Base-by-base conservation (phyloP, 1,140 invertebrate genomes). In the Euschistus heros region DNA sequence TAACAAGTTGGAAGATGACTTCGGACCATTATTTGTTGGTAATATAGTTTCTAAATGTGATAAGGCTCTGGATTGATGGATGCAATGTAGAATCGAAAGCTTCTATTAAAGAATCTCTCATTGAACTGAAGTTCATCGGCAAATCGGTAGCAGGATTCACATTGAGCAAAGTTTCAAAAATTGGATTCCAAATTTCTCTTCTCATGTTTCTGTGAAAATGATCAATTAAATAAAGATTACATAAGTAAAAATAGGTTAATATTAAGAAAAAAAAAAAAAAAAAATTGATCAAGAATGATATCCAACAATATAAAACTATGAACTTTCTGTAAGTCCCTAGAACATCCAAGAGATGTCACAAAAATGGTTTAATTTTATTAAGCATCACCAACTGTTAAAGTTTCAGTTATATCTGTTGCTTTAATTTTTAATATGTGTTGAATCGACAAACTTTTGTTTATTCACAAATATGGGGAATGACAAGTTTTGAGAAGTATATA, bases 101-200 rank as follows among this genome's bases (percentile, higher is more conserved):
- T 57, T 57, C 54, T 17, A 57, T 22, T 17, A 57, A 24, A 1
- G 5, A 24, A 1, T 8, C 20, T 24, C 13, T 57, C 44, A 27
- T 33, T 33, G 27, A 42, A 46, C 14, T 33, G 50, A 54, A 66
- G 46, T 57, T 18, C 14, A 57, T 24, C 5, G 54, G 54, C 14
- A 57, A 26, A 26, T 57, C 54, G 4, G 54, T 57, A 5, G 22
- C 18, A 2, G 85, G 84, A 63, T 82, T 81, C n/a, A 87, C 77
- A 73, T 87, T 87, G 50, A 87, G 73, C 59, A 87, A 72, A 30
- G 82, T 79, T 0, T 80, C 81, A 68, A 86, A 86, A 70, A 84
- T 80, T 64, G 78, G 78, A 67, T 86, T 83, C 85, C 85, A 86
- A 59, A 81, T 73, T 60, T 75, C 76, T 61, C 79, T 80, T 69